Evolutionary conservation across 1,140 invertebrate species (phyloP).

Genomic region (Microvelia longipes): DNA sequence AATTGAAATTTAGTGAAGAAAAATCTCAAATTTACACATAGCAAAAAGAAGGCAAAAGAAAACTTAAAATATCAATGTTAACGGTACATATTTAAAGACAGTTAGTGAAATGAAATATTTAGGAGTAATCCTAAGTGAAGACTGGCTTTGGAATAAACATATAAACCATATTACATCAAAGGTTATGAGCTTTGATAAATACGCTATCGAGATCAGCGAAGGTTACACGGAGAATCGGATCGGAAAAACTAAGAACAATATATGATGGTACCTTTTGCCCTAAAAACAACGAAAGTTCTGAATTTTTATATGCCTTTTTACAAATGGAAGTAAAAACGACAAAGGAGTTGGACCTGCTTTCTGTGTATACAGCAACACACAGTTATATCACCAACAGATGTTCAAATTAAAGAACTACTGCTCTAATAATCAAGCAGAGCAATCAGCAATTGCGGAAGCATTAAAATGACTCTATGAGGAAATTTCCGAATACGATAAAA

Average conservation of each 20-base stretch:
- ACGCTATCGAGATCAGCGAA: too few species aligned
- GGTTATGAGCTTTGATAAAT: too few species aligned
- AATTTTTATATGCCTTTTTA: not conserved
- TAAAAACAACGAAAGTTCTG: not conserved
- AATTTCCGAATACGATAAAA: not conserved
- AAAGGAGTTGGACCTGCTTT: not conserved
- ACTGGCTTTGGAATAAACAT: too few species aligned
- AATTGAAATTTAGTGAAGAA: not conserved
- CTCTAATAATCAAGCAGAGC: not conserved
- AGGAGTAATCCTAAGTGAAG: too few species aligned
- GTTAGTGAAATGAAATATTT: too few species aligned
- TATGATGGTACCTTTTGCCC: too few species aligned
- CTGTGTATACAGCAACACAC: not conserved
- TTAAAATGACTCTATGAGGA: not conserved
- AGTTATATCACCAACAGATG: not conserved
- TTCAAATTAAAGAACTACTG: not conserved
- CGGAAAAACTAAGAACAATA: too few species aligned
- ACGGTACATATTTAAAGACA: too few species aligned
- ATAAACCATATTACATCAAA: too few species aligned
- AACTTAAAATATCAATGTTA: too few species aligned
- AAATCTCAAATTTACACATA: not conserved
- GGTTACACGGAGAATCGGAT: too few species aligned
- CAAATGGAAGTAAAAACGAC: not conserved
- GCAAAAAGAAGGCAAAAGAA: too few species aligned
- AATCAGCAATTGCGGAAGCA: not conserved